Percentiles rank a stretch among this genome's conserved stretches.
Evolutionary conservation across 2,797 vertebrate genomes (phyloP).

Genomic region (Notolepis coatsorum): DNA sequence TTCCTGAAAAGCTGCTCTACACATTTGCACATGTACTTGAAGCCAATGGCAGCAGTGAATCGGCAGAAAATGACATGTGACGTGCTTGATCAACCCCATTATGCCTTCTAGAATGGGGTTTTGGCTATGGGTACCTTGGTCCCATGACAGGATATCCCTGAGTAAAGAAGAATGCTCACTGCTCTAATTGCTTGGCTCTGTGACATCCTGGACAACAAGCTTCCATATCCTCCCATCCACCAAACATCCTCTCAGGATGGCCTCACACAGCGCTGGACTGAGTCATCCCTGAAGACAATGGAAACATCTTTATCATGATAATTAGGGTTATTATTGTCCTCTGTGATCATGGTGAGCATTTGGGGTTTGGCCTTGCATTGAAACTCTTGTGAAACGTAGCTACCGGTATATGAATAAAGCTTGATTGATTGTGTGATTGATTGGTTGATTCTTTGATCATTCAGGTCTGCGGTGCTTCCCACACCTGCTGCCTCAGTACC

Average conservation of each 20-base stretch:
- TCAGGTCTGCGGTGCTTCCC: too few relatives aligned
- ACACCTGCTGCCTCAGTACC: too few relatives aligned
- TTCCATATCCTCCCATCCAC: slow-evolving; percentile 57
- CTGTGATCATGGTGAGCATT: not conserved
- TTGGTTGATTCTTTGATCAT: too few relatives aligned
- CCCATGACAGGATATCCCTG: slow-evolving; percentile 73
- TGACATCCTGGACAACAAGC: slow-evolving; percentile 66
- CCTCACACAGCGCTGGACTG: slow-evolving; percentile 30
- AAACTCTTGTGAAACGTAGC: too few relatives aligned
- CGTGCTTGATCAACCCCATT: slow-evolving; percentile 17
- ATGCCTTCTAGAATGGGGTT: not conserved
- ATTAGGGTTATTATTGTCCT: slow-evolving; percentile 14
- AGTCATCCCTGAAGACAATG: slow-evolving; percentile 40
- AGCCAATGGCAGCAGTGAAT: not conserved
- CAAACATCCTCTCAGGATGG: slow-evolving; percentile 65
- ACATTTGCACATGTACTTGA: too few relatives aligned
- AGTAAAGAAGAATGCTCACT: slow-evolving; percentile 51
- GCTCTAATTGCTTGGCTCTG: slow-evolving; percentile 60
- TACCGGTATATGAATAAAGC: too few relatives aligned
- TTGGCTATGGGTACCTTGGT: slow-evolving; percentile 32
- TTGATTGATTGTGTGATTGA: too few relatives aligned
- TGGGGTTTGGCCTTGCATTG: too few relatives aligned
- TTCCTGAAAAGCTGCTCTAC: too few relatives aligned
- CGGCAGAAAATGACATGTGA: slow-evolving; percentile 2
- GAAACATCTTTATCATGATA: slow-evolving; percentile 24